Evolutionary conservation across 1,140 invertebrate genomes (phyloP), one percentile per base, ranked within the genome.

Genomic region (Euwallacea similis): DNA sequence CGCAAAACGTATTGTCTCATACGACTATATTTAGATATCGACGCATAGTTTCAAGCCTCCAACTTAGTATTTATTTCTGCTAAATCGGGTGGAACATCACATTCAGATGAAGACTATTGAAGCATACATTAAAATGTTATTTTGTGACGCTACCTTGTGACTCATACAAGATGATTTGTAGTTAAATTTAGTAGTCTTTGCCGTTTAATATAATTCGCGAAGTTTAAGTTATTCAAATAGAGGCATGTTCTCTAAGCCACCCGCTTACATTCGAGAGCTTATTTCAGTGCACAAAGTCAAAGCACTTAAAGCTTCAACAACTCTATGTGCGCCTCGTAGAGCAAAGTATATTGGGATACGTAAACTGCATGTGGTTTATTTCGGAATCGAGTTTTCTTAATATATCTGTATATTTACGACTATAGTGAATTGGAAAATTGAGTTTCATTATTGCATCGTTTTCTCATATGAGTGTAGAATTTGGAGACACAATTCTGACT

Each of bases 1-100:
- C 16, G 50, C 47, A 55, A 41, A 66, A 16, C 47, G 47, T 42
- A 66, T 66, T 66, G 65, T 65, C 42, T 8, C 47, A 54, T 54
- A 11, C 6, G 6, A 54, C 63, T 54, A 66, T 67, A 67, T 58
- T 67, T 67, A 67, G 65, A 43, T 67, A 58, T 58, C 53, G 54
- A 58, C 65, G 7, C 21, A 10, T 16, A 13, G 55, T 58, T 16
- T 58, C 16, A 15, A 58, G 55, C 16, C 4, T 13, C 10, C n/a
- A 15, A 15, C 10, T 21, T 58, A n/a, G 11, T 58, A 13, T 11
- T 10, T 21, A 58, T 58, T 58, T 58, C 55, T 58, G 55, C 16
- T 21, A 58, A 58, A 58, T 58, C 9, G 15, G 55, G 21, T 4
- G 21, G 21, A 33, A 33, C 21, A 33, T 33, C 21, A 33, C 21